Conservation (phyloP, 1,140 invertebrate genomes). For the Thalassaphorura encarpata region DNA sequence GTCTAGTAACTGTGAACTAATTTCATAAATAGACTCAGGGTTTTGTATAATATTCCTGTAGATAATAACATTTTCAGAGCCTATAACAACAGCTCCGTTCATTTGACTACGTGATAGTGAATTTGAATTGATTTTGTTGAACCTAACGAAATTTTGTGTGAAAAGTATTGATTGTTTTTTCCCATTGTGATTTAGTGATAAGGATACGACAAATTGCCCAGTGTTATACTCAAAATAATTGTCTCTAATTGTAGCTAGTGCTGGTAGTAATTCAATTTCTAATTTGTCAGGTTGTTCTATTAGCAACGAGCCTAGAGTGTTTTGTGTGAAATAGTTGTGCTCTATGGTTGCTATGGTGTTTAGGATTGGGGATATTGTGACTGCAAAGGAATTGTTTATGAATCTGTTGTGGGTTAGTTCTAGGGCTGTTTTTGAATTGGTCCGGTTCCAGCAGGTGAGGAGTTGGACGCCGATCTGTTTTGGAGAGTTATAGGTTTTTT, state of each 20-base stretch:
- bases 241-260: conserved; percentile 64
- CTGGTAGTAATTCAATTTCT: conserved; percentile 54
- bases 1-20: conserved; percentile 88
- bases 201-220: conserved; percentile 74
- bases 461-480: too few relatives aligned
- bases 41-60: conserved; percentile 90
- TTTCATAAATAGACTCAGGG: conserved; percentile 77
- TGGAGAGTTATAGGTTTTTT: too few relatives aligned
- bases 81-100: conserved; percentile 76
- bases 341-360: conserved; percentile 70
- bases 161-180: conserved; percentile 68
- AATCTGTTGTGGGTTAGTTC: conserved; percentile 75
- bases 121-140: conserved; percentile 76
- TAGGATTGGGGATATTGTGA: conserved; percentile 74
- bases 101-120: conserved; percentile 78
- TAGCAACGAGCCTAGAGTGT: conserved; percentile 63
- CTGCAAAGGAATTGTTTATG: conserved; percentile 60
- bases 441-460: conserved; percentile 39
- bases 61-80: conserved; percentile 80
- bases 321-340: conserved; percentile 75
- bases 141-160: conserved; percentile 74
- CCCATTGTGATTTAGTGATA: conserved; percentile 70
- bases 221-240: conserved; percentile 81
- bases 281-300: conserved; percentile 74
- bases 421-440: conserved; percentile 37